These are phyloP conservation scores for Macaca mulatta DNA, from an alignment of 2,113 vertebrate species.

Conservation along the genomic window DNA sequence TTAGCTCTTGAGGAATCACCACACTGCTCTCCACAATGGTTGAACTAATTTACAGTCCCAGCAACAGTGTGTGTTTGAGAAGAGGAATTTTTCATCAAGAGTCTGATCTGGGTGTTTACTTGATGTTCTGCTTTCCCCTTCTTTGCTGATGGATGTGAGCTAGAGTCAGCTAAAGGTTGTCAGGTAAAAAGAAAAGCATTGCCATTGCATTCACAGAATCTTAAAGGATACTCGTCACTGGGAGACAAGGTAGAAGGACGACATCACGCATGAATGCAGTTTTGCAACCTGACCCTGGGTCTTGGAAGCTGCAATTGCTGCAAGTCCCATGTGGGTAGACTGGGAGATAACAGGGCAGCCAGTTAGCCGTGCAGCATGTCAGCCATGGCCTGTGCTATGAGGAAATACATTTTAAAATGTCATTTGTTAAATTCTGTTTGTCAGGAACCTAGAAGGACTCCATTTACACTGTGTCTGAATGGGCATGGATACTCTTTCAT, in stretches of 20 bases:
- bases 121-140: not conserved
- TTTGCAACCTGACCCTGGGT: not conserved
- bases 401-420: not conserved
- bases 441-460: not conserved
- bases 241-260: not conserved
- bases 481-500: not conserved
- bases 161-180: not conserved
- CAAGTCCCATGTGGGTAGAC: not conserved
- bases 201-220: not conserved
- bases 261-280: not conserved
- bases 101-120: not conserved
- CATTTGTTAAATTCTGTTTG: no score
- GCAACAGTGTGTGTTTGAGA: no score
- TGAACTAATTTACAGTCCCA: no score
- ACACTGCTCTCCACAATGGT: no score
- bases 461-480: no score
- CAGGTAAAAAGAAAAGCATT: not conserved
- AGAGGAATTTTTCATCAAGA: not conserved
- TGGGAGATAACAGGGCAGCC: rapidly evolving
- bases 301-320: not conserved
- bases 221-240: not conserved
- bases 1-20: no score
- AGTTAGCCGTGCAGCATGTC: not conserved
- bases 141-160: not conserved
- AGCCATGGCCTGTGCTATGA: no score